Conservation (phyloP, 2,797 vertebrate genomes). For the Clarias pachynema region DNA sequence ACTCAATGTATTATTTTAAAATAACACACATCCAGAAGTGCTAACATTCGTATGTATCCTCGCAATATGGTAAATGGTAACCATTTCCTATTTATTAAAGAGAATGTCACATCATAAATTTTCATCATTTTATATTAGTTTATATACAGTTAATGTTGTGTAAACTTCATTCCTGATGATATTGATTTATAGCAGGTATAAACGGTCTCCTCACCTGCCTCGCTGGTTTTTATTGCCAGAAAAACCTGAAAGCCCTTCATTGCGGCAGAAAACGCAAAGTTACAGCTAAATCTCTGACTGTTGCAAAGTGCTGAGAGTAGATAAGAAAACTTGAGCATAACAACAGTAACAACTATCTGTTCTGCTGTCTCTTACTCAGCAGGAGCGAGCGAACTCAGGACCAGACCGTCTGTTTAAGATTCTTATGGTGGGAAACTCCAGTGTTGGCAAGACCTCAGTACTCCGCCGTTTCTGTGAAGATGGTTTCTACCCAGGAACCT, state of each 20-base stretch:
- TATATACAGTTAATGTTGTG: neutral
- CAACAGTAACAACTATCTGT: neutral
- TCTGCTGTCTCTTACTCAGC: conserved; percentile 71
- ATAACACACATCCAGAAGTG: neutral
- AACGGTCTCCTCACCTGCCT: neutral
- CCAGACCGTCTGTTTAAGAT: conserved; percentile 92
- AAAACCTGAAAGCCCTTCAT: neutral
- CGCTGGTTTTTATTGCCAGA: neutral
- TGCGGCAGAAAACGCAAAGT: neutral
- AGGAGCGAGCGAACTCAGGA: conserved; percentile 65
- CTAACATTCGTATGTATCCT: neutral
- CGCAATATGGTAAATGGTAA: neutral
- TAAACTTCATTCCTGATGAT: neutral
- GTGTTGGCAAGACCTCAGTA: conserved; percentile 91
- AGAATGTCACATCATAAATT: too few relatives aligned
- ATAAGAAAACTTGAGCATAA: neutral
- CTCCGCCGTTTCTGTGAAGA: conserved; percentile 85
- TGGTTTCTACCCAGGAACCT: conserved; percentile 78
- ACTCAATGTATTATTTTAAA: neutral
- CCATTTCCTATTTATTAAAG: neutral
- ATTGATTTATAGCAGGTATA: neutral
- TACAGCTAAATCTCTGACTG: neutral
- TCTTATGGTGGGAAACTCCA: conserved; percentile 88
- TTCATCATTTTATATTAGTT: neutral
- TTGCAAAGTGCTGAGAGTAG: neutral